Conservation (phyloP, 2,797 vertebrate species). For the Danio albolineatus region DNA sequence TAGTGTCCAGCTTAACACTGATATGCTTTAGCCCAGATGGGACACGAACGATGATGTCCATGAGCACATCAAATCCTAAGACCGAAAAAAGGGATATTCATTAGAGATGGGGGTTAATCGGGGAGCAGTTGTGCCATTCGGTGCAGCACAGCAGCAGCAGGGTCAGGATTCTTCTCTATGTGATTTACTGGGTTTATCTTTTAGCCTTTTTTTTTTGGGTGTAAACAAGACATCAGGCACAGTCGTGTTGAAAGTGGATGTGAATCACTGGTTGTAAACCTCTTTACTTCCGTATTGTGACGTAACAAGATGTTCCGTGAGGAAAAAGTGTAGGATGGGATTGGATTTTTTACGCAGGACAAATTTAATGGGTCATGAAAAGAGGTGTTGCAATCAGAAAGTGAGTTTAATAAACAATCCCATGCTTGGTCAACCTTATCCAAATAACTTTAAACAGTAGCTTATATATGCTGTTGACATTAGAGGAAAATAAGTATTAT, state of each 20-base stretch:
- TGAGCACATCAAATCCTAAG: slow-evolving; percentile 56
- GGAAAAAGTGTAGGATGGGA: neutral
- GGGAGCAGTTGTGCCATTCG: slow-evolving; percentile 38
- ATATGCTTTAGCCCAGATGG: slow-evolving; percentile 61
- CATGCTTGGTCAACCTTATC: neutral
- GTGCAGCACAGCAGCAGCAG: slow-evolving; percentile 17
- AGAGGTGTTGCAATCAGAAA: neutral
- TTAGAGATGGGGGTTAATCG: slow-evolving; percentile 60
- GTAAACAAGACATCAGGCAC: neutral
- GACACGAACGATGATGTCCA: slow-evolving; percentile 53
- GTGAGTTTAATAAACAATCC: neutral
- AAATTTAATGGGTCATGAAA: neutral
- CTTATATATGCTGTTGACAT: neutral
- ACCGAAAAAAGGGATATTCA: slow-evolving; percentile 54
- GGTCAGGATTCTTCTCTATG: neutral
- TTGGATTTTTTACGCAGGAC: neutral
- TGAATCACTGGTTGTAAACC: neutral
- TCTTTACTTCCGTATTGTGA: neutral
- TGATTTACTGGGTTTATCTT: slow-evolving; percentile 45
- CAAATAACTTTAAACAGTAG: neutral
- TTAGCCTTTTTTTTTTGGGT: slow-evolving; percentile 19
- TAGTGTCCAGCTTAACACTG: slow-evolving; percentile 62
- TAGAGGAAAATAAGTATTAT: too few species aligned
- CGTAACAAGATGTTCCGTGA: neutral
- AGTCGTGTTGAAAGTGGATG: slow-evolving; percentile 21